Evolutionary conservation across 2,888 invertebrate genomes (phyloP).

Genomic region (Drosophila stalkeri): DNA sequence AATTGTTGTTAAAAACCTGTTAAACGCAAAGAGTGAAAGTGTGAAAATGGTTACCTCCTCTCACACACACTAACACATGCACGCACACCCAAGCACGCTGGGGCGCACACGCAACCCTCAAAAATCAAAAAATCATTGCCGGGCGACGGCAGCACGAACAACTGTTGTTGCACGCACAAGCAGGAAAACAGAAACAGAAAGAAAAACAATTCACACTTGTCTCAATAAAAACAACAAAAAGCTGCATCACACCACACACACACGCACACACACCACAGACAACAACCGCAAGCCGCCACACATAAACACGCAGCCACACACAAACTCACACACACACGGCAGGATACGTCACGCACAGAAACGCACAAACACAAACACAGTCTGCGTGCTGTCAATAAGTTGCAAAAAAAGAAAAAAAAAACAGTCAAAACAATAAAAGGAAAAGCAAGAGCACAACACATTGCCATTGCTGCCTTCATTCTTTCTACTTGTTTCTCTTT

Average conservation of each 20-base stretch:
- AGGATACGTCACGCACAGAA: constrained; percentile 65
- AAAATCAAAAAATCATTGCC: constrained; percentile 78
- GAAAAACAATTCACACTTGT: constrained; percentile 81
- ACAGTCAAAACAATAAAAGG: constrained; percentile 62
- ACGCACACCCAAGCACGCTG: constrained; percentile 33
- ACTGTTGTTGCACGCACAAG: constrained; percentile 70
- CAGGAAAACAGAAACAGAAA: constrained; percentile 63
- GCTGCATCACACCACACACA: constrained; percentile 34
- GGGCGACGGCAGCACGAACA: constrained; percentile 64
- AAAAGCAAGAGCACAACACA: constrained; percentile 71
- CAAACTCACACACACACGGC: constrained; percentile 45
- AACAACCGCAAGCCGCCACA: constrained; percentile 73
- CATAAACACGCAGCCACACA: constrained; percentile 55
- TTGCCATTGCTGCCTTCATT: constrained; percentile 63
- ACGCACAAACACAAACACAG: constrained; percentile 58
- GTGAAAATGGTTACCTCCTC: constrained; percentile 63
- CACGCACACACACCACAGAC: constrained; percentile 60
- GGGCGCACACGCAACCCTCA: constrained; percentile 63
- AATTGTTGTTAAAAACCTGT: constrained; percentile 71
- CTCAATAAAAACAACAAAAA: constrained; percentile 76
- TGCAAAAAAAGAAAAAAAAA: constrained; percentile 64
- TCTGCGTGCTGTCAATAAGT: constrained; percentile 77
- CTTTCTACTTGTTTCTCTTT: constrained; percentile 31
- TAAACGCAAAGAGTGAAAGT: constrained; percentile 77
- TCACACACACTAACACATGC: constrained; percentile 18